Evolutionary conservation across 2,888 invertebrate species (phyloP), one percentile per base, ranked within the genome.

Genomic region (Andrena trimmerana): DNA sequence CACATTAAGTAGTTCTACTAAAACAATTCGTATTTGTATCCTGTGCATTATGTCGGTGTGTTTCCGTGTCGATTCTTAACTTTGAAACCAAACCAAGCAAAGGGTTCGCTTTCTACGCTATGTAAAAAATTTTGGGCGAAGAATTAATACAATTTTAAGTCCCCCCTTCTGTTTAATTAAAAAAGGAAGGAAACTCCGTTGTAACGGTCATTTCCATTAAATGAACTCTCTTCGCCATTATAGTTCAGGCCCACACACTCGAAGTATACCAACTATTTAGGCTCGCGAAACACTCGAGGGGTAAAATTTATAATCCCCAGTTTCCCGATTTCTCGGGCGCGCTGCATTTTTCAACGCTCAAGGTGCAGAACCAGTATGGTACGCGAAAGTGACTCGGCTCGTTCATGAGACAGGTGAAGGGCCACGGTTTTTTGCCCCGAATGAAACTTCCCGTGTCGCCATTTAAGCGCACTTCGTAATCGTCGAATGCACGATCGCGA

Each of bases 361-460:
- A 83, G 84, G 79, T 80, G 80, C 79, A 74, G 50, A 77, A 83
- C 79, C 72, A 84, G 77, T 72, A 76, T 75, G 59, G 81, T 54
- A 63, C 74, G 80, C 73, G 84, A 84, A 81, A 84, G 83, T 78
- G 69, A 78, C 70, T 81, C 84, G 85, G 67, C 78, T 75, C 68
- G 74, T 66, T 74, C 59, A 72, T 72, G 85, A 70, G 85, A 76
- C 85, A 70, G 85, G 85, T 84, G 85, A 85, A 85, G 81, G 85
- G 81, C 85, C 78, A 77, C 48, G 48, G 66, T 84, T 85, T 42
- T 85, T 85, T 85, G 60, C 52, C 3, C 54, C 57, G 57, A 57
- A 48, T 65, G 69, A 68, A 63, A 84, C 85, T 85, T 85, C 85
- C 81, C 84, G 84, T 48, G 81, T 84, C 67, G 59, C 85, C 85